Base-by-base conservation (phyloP, 2,113 vertebrate species). In the Pseudonaja textilis region DNA sequence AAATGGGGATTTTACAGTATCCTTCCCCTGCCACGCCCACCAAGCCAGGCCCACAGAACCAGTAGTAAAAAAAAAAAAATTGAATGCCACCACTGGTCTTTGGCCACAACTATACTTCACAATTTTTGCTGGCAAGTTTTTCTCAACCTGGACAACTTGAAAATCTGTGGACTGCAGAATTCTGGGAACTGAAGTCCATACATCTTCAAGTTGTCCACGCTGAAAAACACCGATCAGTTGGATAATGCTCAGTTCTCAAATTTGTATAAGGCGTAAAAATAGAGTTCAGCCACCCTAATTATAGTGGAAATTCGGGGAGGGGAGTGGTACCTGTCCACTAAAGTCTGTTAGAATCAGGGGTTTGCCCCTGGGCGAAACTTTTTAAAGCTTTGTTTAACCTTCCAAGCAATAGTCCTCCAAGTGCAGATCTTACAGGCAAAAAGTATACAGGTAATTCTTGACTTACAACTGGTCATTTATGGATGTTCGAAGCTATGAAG, bases 81-180 rank as follows among this genome's bases (percentile, higher is more conserved):
- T 50, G 47, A 50, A 50, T 9, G 47, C 47, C 47, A 50, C 47
- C 47, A 50, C 47, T 50, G 47, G 57, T 39, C 50, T 92, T 91
- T 42, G 55, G 89, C 50, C 81, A 91, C 91, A 88, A 34, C 88
- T 0, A 90, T 54, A 89, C 92, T 91, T 59, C 94, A 89, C 95
- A 94, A 93, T 87, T 93, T 88, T 96, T 95, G 91, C 92, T 93
- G 95, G 69, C 91, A 89, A 86, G 91, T 5, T 29, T 91, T 64
- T 14, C 29, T n/a, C 61, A 64, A 12, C 26, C 10, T 4, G 29
- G 26, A 29, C 59, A 64, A n/a, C 61, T 64, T 64, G 29, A 64
- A 64, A n/a, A 64, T 12, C 4, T n/a, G 29, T 14, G 29, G 61
- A n/a, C 11, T 14, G 11, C 61, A 64, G 61, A n/a, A n/a, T n/a